Percentiles rank a stretch among this genome's conserved stretches.
phyloP scores from a whole-genome alignment of 2,888 invertebrate genomes.

The Baccha elongata region DNA sequence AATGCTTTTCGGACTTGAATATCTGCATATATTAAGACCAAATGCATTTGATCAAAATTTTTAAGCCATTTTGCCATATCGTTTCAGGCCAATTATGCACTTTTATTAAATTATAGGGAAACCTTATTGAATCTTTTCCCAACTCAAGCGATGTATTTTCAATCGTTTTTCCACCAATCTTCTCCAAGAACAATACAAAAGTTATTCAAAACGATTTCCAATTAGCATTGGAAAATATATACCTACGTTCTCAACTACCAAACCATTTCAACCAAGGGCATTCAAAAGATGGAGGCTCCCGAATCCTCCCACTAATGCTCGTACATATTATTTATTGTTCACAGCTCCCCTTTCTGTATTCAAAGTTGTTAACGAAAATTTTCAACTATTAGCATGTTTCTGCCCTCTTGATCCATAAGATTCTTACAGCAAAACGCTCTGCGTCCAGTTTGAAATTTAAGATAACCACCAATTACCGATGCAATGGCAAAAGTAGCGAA shows the following conservation, averaged over 20 bases:
- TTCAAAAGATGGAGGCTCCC: not conserved
- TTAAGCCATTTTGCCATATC: not conserved
- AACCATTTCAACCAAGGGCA: conserved; percentile 5
- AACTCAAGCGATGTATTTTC: conserved; percentile 40
- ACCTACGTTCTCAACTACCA: conserved; percentile 8
- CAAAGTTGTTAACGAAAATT: conserved; percentile 64
- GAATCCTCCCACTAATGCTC: conserved; percentile 34
- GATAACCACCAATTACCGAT: conserved; percentile 63
- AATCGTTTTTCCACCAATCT: not conserved
- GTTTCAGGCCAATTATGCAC: not conserved
- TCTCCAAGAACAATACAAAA: not conserved
- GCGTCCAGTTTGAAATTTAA: conserved; percentile 42
- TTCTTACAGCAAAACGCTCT: conserved; percentile 28
- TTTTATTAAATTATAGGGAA: conserved; percentile 33
- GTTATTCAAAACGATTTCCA: conserved; percentile 45
- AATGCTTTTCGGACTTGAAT: no score
- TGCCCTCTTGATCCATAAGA: conserved; percentile 58
- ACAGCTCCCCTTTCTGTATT: conserved; percentile 21
- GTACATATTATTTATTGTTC: not conserved
- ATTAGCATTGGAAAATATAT: conserved; percentile 49
- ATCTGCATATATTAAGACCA: no score
- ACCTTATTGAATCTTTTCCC: conserved; percentile 1
- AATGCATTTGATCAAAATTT: no score
- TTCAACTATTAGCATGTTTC: conserved; percentile 72
- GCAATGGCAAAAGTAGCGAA: conserved; percentile 56